Evolutionary conservation across 2,888 invertebrate species (phyloP).

Genomic region (Troides aeacus): DNA sequence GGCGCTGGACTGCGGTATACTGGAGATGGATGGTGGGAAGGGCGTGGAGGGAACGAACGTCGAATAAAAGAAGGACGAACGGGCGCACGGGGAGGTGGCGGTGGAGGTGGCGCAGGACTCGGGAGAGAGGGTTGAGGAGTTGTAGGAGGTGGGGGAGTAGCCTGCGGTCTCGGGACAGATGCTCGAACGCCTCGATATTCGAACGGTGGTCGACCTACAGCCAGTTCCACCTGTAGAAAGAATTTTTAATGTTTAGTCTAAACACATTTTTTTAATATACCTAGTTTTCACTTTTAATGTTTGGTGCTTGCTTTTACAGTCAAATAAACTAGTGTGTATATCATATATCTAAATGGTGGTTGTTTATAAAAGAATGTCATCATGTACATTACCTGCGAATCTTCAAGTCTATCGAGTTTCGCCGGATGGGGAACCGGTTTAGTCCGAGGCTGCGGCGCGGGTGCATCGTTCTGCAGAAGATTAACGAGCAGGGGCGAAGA

Average conservation of each 20-base stretch:
- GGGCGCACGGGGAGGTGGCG: conserved; percentile 41
- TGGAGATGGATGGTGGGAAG: conserved; percentile 37
- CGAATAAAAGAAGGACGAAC: conserved; percentile 38
- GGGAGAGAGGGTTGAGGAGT: conserved; percentile 38
- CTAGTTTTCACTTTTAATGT: not conserved
- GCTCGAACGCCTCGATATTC: conserved; percentile 60
- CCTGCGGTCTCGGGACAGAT: conserved; percentile 39
- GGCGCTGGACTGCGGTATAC: conserved; percentile 39
- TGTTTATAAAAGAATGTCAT: not conserved
- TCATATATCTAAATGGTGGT: not conserved
- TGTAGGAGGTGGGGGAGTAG: conserved; percentile 31
- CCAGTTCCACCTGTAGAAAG: conserved; percentile 60
- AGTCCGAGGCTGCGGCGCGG: conserved; percentile 57
- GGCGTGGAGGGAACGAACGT: conserved; percentile 40
- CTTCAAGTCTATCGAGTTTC: conserved; percentile 64
- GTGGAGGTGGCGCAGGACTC: conserved; percentile 41
- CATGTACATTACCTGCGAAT: conserved; percentile 56
- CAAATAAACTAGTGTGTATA: too few species aligned
- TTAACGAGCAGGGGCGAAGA: conserved; percentile 95
- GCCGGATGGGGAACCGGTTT: conserved; percentile 60
- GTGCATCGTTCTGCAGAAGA: conserved; percentile 91
- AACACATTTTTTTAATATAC: not conserved
- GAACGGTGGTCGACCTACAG: conserved; percentile 65
- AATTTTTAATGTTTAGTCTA: not conserved
- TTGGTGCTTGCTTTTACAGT: too few species aligned